These are phyloP conservation scores for Netta rufina DNA, from an alignment of 2,797 vertebrate genomes.

Conservation along the genomic window DNA sequence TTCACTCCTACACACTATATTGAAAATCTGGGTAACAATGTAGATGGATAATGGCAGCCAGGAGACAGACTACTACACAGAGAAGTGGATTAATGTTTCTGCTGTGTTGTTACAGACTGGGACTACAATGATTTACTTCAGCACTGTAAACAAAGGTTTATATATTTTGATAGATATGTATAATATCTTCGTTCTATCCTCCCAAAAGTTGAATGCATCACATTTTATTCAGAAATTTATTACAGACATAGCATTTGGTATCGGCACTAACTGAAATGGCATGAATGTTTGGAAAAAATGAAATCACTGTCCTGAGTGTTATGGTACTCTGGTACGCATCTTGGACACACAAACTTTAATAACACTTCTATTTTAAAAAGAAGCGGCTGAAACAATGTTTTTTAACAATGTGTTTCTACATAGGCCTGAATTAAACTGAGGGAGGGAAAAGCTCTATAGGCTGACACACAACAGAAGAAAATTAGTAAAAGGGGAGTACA, in stretches of 20 bases:
- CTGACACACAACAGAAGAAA: neutral
- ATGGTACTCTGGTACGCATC: neutral
- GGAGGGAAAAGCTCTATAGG: neutral
- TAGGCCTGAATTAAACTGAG: neutral
- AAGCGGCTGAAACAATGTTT: neutral
- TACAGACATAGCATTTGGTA: neutral
- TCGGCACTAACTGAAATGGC: neutral
- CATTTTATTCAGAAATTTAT: neutral
- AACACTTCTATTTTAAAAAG: neutral
- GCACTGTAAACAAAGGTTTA: neutral
- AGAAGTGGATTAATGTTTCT: neutral
- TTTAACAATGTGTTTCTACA: neutral
- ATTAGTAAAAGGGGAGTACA: neutral
- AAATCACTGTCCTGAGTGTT: neutral
- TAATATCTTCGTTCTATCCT: neutral
- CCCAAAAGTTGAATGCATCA: accelerated
- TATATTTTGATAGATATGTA: neutral
- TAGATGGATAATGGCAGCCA: neutral
- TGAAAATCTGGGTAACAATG: neutral
- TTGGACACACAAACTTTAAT: neutral
- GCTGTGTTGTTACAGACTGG: neutral
- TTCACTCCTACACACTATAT: neutral
- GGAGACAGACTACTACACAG: neutral
- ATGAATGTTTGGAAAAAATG: neutral
- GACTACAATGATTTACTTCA: neutral